phyloP scores from a whole-genome alignment of 2,888 invertebrate species.

The Ormyrus labotus region DNA sequence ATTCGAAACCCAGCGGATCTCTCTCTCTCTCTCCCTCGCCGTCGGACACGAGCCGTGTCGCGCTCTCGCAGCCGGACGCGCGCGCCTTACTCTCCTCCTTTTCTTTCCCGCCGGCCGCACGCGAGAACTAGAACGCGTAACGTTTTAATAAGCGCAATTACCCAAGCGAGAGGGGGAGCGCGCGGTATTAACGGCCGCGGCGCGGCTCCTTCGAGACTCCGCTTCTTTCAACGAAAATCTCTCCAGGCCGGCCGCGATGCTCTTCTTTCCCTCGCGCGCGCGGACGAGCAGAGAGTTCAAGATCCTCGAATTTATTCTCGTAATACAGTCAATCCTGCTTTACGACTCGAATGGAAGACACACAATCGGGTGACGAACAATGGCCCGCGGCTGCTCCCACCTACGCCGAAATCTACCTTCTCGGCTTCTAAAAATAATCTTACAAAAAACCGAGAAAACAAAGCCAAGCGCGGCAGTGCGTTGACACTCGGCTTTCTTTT shows the following conservation, averaged over 20 bases:
- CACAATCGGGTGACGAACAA: constrained; percentile 21
- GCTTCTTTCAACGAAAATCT: constrained; percentile 12
- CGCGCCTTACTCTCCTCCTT: constrained; percentile 4
- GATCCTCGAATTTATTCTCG: background rate
- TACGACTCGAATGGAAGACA: background rate
- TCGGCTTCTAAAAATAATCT: too few species aligned
- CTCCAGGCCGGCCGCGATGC: background rate
- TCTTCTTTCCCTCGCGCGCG: too few species aligned
- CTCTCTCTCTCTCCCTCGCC: background rate
- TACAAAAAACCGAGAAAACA: too few species aligned
- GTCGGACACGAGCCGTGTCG: constrained; percentile 43
- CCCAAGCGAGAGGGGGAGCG: background rate
- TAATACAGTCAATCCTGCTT: constrained; percentile 22
- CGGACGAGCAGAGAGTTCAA: background rate
- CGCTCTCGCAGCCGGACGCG: constrained; percentile 40
- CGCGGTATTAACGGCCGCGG: background rate
- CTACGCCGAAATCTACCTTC: background rate
- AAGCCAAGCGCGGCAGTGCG: too few species aligned
- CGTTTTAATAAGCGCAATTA: constrained; percentile 75
- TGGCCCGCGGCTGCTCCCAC: background rate
- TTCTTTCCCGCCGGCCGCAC: constrained; percentile 36
- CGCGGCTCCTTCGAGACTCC: background rate
- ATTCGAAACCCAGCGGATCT: constrained; percentile 48
- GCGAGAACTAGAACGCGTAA: constrained; percentile 75
- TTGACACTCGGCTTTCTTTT: too few species aligned